phyloP scores from a whole-genome alignment of 2,113 vertebrate genomes.

The Merops nubicus region DNA sequence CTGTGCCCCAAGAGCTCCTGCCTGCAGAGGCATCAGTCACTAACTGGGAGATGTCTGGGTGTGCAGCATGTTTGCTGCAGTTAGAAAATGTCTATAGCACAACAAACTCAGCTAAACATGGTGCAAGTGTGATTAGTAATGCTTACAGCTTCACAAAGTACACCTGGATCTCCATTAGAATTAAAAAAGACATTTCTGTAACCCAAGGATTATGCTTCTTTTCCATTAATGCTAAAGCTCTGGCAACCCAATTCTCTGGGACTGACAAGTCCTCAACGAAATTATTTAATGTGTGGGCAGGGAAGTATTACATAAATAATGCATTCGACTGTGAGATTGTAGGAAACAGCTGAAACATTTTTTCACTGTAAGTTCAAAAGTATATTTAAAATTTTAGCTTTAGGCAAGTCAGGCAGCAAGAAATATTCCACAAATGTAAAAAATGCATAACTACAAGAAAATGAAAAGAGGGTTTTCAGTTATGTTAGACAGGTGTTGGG shows the following conservation, averaged over 20 bases:
- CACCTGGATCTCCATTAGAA: neutral
- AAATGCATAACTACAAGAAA: neutral
- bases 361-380: neutral
- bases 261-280: neutral
- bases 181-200: neutral
- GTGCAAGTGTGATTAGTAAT: neutral
- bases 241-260: neutral
- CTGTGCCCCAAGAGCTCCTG: neutral
- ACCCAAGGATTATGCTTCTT: neutral
- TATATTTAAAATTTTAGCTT: neutral
- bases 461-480: neutral
- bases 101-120: neutral
- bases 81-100: neutral
- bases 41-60: neutral
- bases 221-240: neutral
- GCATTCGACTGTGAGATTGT: neutral
- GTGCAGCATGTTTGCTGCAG: neutral
- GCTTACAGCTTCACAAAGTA: neutral
- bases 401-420: neutral
- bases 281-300: neutral
- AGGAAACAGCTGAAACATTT: neutral
- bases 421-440: neutral
- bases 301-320: neutral
- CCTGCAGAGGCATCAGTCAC: neutral
- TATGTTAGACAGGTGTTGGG: neutral